Evolutionary conservation across 2,797 vertebrate genomes (phyloP).

Genomic region (Lutjanus campechanus): DNA sequence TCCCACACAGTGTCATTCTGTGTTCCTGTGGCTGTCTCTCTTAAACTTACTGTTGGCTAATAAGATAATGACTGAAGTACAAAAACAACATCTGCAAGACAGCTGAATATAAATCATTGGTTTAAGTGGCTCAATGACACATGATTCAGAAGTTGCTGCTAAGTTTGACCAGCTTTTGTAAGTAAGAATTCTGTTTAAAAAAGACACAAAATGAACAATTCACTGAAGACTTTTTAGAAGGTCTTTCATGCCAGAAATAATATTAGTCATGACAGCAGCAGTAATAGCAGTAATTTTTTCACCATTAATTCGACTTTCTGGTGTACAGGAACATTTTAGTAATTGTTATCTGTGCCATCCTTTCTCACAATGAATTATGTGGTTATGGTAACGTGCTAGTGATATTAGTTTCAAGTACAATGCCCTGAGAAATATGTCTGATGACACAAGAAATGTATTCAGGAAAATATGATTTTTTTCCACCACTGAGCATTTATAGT

Average conservation of each 20-base stretch:
- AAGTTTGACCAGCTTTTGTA: not conserved
- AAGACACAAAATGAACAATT: not conserved
- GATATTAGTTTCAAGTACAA: not conserved
- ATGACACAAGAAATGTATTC: not conserved
- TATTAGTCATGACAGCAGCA: not conserved
- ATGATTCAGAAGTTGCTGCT: not conserved
- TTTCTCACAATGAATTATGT: not conserved
- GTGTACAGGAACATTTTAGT: no score
- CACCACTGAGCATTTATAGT: not conserved
- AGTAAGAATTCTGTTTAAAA: not conserved
- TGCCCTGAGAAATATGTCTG: not conserved
- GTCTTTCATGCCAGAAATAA: not conserved
- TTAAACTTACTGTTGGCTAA: not conserved
- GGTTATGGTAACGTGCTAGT: not conserved
- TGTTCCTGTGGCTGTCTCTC: not conserved
- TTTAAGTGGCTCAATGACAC: not conserved
- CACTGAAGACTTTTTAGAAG: not conserved
- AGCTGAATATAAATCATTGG: not conserved
- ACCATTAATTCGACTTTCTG: not conserved
- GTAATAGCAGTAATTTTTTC: not conserved
- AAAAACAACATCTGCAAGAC: not conserved
- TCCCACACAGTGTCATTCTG: conserved; percentile 2
- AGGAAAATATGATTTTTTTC: not conserved
- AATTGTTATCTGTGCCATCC: not conserved
- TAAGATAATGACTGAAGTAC: not conserved